Evolutionary conservation across 1,140 invertebrate species (phyloP).

Genomic region (Nautilus pompilius): DNA sequence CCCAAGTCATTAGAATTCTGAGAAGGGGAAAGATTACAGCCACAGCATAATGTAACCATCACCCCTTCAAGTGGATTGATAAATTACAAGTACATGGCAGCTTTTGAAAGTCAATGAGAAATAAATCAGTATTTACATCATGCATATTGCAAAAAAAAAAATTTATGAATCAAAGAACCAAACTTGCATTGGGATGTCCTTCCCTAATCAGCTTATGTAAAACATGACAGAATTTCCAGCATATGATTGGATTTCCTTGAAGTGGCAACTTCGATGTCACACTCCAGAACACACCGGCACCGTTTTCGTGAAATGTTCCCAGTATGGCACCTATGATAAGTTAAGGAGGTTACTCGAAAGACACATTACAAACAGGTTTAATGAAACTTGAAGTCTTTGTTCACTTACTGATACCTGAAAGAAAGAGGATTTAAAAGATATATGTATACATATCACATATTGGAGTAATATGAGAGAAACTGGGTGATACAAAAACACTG

Average conservation of each 20-base stretch:
- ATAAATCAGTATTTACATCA: not conserved
- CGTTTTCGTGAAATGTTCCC: conserved; percentile 91
- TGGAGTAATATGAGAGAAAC: no score
- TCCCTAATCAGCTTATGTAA: conserved; percentile 93
- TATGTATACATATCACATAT: no score
- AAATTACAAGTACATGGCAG: not conserved
- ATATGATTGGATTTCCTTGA: conserved; percentile 88
- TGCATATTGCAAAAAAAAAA: not conserved
- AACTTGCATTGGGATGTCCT: conserved; percentile 77
- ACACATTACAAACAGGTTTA: no score
- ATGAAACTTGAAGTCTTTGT: no score
- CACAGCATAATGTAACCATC: no score
- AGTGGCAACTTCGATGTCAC: conserved; percentile 73
- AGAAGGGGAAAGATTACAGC: no score
- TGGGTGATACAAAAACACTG: no score
- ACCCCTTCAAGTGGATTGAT: no score
- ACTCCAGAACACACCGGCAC: conserved; percentile 85
- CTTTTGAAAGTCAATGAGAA: not conserved
- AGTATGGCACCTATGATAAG: conserved; percentile 74
- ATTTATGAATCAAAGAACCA: not conserved
- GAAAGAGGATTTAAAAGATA: no score
- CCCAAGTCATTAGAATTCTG: no score
- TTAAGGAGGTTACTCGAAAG: no score
- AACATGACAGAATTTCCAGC: conserved; percentile 99
- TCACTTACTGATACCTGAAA: no score